Evolutionary conservation across 2,797 vertebrate species (phyloP), one percentile per base, ranked within the genome.

Genomic region (Hippopotamyrus pictus): DNA sequence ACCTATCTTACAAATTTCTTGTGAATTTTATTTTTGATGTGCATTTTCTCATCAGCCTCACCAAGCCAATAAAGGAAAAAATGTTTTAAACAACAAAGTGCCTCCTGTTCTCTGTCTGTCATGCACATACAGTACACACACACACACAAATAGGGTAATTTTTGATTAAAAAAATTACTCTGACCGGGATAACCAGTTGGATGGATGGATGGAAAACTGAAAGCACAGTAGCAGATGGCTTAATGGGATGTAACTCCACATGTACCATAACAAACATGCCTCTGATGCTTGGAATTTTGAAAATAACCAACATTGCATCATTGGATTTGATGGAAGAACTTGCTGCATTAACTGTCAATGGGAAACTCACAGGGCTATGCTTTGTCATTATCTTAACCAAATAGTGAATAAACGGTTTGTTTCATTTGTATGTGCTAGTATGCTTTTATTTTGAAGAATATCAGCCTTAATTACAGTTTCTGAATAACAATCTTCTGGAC

Each of bases 21-120:
- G 97, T 98, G 97, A 96, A 97, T 97, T 98, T 97, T 93, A 94
- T 96, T 97, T 97, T 95, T 96, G 97, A 98, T 98, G 97, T 99
- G 97, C 97, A 97, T 97, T 97, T 59, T 98, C 96, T 97, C 97
- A 97, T 98, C 97, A 97, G 97, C 96, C 97, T 98, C 97, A 97
- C 97, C 97, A 98, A 98, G 97, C 97, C 97, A 99, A 99, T 99
- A 99, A 99, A 99, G 97, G 97, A 97, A 98, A 98, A 97, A 96
- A 97, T 98, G 96, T 98, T 98, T 98, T 96, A 97, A 96, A 96
- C 94, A 94, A 87, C 89, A 73, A 73, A 92, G 86, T 87, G 33
- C 57, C 76, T 62, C 59, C 62, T 22, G 93, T 87, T 91, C 88
- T 76, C 79, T 44, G 44, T 76, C 88, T 86, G 41, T 91, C 29